Conservation (phyloP, 2,797 vertebrate species). For the Amniataba percoides region DNA sequence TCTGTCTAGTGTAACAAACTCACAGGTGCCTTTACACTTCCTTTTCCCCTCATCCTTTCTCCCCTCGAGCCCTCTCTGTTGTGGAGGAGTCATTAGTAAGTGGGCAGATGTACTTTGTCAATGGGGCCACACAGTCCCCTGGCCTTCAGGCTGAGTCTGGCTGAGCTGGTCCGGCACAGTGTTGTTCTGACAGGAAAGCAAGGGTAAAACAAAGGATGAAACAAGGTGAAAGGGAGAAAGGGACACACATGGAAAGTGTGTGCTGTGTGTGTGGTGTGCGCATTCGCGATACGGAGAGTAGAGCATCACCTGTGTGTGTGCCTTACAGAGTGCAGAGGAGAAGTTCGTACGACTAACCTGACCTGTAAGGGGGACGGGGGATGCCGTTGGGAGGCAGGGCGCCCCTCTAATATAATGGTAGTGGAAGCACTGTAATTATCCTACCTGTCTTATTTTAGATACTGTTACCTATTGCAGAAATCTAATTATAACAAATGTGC, state of each 20-base stretch:
- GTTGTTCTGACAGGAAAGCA: conserved; percentile 39
- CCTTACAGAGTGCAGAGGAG: no score
- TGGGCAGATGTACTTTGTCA: conserved; percentile 70
- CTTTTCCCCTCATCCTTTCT: conserved; percentile 34
- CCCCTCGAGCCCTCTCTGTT: conserved; percentile 33
- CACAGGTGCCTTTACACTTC: conserved; percentile 32
- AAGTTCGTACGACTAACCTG: no score
- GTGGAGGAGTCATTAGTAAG: conserved; percentile 64
- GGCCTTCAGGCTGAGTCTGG: conserved; percentile 49
- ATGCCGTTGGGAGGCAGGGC: no score
- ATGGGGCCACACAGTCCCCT: conserved; percentile 42
- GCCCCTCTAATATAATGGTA: no score
- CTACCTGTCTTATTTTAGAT: conserved; percentile 12
- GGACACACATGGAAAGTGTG: background rate
- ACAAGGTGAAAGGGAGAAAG: conserved; percentile 14
- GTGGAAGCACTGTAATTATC: no score
- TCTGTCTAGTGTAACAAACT: conserved; percentile 25
- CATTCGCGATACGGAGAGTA: no score
- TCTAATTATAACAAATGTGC: conserved; percentile 26
- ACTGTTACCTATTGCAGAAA: conserved; percentile 13
- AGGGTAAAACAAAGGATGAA: conserved; percentile 23
- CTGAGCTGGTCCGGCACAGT: conserved; percentile 25
- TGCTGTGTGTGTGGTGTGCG: no score
- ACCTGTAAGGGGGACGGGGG: no score
- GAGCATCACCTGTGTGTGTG: no score